Evolutionary conservation across 1,140 invertebrate genomes (phyloP).

Genomic region (Procambarus clarkii): DNA sequence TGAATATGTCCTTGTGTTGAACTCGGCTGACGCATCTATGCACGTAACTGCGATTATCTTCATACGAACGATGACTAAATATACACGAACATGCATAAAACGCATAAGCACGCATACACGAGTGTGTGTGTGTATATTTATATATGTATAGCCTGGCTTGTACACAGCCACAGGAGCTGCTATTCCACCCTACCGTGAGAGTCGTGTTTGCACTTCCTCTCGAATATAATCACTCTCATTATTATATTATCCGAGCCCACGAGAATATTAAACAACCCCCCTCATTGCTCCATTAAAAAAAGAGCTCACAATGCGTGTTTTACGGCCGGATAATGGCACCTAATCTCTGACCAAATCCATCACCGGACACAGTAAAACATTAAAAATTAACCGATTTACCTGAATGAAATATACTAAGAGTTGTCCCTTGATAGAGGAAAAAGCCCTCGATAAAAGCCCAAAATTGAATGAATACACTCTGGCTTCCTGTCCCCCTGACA

Average conservation of each 20-base stretch:
- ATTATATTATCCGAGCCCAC: neutral
- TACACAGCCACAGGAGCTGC: too few species aligned
- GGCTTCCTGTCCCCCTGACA: too few species aligned
- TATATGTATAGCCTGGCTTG: too few species aligned
- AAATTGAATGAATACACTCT: too few species aligned
- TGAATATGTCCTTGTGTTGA: neutral
- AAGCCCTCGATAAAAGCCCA: too few species aligned
- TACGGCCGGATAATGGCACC: neutral
- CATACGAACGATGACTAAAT: too few species aligned
- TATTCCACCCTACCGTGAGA: neutral
- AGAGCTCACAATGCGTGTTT: neutral
- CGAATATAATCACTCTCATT: neutral
- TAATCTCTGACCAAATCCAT: neutral
- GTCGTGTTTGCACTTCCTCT: neutral
- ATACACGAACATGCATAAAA: too few species aligned
- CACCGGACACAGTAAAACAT: neutral
- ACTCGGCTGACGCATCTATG: neutral
- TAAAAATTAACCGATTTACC: neutral
- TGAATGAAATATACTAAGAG: too few species aligned
- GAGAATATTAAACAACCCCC: neutral
- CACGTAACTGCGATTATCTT: neutral
- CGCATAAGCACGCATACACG: too few species aligned
- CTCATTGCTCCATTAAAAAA: neutral
- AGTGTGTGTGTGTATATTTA: too few species aligned
- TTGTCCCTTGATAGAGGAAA: too few species aligned